Base-by-base conservation (phyloP, 2,113 vertebrate genomes). In the Aphyosemion australe region DNA sequence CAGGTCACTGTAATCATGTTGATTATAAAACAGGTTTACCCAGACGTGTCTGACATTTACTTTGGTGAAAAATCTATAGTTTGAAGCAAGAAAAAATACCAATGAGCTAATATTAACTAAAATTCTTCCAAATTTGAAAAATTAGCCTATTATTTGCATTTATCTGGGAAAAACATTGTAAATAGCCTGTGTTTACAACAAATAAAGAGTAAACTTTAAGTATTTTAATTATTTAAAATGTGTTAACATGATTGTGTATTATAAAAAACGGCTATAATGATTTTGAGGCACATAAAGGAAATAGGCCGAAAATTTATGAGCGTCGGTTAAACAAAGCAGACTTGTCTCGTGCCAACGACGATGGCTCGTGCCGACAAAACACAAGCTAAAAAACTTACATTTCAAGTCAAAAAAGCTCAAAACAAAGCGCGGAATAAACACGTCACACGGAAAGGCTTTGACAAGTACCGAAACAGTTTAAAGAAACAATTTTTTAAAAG, bases 11-110 rank as follows among this genome's bases (percentile, higher is more conserved):
- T 42, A 59, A 53, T 71, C 31, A 67, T 21, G 7, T 5, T 31
- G 5, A 68, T 31, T 43, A 14, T 1, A 70, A 31, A 47, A 79
- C 77, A 84, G 78, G 76, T 86, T 84, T 39, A 59, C 32, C 67
- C 76, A 57, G 56, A 76, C 26, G 26, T 67, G 56, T 61, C 54
- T 72, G 69, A 84, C 56, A 65, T 63, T 59, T 21, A 31, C 61
- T 59, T 21, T 49, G 6, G 20, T 78, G 58, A 75, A 11, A 37
- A 61, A 54, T 4, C 12, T 1, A 18, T 2, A 12, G 10, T 26
- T 15, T 21, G 6, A 0, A 37, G 4, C 4, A 61, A 12, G 65
- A 5, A 43, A 47, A 15, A 13, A 65, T 32, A 8, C 18, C 5
- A 46, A 5, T 6, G 12, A 47, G 26, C 5, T 16, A 45, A 20